A percentile compares a stretch with the other conserved stretches of the same genome.
phyloP scores from a whole-genome alignment of 2,888 invertebrate species.

The Cybosia mesomella region DNA sequence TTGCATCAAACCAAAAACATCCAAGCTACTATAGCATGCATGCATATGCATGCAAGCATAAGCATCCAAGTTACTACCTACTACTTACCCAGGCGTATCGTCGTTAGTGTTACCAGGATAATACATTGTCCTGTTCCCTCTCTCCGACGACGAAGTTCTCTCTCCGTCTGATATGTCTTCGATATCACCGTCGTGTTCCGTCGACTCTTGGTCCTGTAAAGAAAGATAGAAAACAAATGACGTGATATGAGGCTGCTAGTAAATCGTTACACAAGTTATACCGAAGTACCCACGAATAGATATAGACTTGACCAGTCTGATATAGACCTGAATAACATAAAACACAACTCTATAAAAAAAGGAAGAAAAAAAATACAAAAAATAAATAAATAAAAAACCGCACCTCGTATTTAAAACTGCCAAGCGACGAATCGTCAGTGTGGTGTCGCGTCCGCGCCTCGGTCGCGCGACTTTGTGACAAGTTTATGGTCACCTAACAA shows the following conservation, averaged over 20 bases:
- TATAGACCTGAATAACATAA: too few species aligned
- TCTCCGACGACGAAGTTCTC: slow-evolving; percentile 91
- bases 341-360: neutral
- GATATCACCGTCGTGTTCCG: slow-evolving; percentile 94
- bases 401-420: slow-evolving; percentile 91
- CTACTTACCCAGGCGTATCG: slow-evolving; percentile 81
- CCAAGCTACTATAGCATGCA: too few species aligned
- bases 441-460: slow-evolving; percentile 87
- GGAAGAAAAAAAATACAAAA: slow-evolving; percentile 14
- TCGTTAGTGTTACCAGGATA: slow-evolving; percentile 90
- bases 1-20: too few species aligned
- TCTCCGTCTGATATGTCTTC: slow-evolving; percentile 95
- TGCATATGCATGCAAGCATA: too few species aligned
- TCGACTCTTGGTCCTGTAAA: slow-evolving; percentile 88
- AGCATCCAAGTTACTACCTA: too few species aligned
- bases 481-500: slow-evolving; percentile 76
- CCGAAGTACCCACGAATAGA: too few species aligned
- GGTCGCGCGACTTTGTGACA: slow-evolving; percentile 65
- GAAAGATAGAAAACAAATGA: neutral
- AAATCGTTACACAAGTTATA: too few species aligned
- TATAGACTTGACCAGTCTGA: too few species aligned
- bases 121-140: slow-evolving; percentile 88
- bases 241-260: neutral
- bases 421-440: slow-evolving; percentile 90
- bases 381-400: slow-evolving; percentile 71